Evolutionary conservation across 1,140 invertebrate genomes (phyloP).

Genomic region (Ylistrum balloti): DNA sequence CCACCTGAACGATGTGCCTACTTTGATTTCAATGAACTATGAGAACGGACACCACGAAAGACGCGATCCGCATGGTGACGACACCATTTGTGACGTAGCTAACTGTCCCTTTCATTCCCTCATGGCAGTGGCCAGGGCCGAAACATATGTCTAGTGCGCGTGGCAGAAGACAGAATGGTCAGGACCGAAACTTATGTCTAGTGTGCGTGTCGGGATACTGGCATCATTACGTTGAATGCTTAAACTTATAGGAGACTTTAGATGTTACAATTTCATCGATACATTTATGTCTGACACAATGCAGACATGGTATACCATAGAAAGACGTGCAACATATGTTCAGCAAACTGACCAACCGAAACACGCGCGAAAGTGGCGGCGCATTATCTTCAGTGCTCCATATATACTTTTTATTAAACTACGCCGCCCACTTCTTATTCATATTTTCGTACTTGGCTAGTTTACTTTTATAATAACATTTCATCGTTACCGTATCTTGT

Average conservation of each 20-base stretch:
- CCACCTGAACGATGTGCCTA: constrained; percentile 68
- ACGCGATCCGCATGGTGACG: constrained; percentile 46
- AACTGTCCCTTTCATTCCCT: constrained; percentile 63
- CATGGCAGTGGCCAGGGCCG: background rate
- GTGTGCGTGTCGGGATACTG: no score
- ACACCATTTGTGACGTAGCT: constrained; percentile 66
- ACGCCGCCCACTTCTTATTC: background rate
- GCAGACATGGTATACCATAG: no score
- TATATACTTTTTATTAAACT: background rate
- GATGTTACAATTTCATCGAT: no score
- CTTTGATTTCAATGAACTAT: constrained; percentile 67
- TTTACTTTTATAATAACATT: background rate
- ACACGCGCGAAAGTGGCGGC: background rate
- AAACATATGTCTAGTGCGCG: background rate
- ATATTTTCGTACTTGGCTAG: background rate
- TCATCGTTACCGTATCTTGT: background rate
- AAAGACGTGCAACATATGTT: no score
- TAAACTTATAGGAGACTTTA: no score
- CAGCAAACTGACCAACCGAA: no score
- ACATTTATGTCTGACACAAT: no score
- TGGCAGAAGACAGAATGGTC: no score
- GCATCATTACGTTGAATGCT: no score
- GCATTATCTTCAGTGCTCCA: background rate
- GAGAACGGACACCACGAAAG: constrained; percentile 55
- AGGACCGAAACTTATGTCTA: no score